phyloP scores from a whole-genome alignment of 2,113 vertebrate genomes.

The Chinchilla lanigera region DNA sequence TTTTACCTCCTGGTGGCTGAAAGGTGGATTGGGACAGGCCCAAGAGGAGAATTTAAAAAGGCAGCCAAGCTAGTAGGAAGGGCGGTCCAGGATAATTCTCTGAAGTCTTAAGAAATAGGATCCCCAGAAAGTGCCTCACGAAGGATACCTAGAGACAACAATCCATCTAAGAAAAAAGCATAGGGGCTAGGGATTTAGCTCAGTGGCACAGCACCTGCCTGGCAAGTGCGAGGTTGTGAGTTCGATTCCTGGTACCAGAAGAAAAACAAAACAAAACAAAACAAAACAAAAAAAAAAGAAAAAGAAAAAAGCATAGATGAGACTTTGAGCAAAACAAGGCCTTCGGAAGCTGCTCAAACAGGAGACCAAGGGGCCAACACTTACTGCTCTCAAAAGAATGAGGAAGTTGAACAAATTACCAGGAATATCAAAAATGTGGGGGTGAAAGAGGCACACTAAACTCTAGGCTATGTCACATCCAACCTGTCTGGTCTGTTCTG shows the following conservation, averaged over 20 bases:
- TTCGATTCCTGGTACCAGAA: no score
- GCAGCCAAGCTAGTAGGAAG: neutral
- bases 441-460: neutral
- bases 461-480: neutral
- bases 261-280: no score
- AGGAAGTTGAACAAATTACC: neutral
- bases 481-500: neutral
- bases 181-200: no score
- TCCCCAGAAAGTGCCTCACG: neutral
- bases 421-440: neutral
- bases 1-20: no score
- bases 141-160: neutral
- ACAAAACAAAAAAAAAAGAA: no score
- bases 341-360: accelerated
- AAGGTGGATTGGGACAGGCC: neutral
- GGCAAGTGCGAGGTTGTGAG: no score
- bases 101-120: neutral
- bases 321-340: neutral
- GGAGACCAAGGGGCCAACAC: neutral
- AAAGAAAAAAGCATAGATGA: neutral
- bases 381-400: neutral
- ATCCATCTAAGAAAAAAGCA: neutral
- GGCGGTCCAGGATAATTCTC: neutral
- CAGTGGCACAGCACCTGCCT: no score
- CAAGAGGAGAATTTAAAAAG: neutral